Percentiles rank a stretch among this genome's conserved stretches.
Conservation (phyloP, 30 jellyfish, hydroid and myxozoan genomes). For the Nemopilema nomurai region DNA sequence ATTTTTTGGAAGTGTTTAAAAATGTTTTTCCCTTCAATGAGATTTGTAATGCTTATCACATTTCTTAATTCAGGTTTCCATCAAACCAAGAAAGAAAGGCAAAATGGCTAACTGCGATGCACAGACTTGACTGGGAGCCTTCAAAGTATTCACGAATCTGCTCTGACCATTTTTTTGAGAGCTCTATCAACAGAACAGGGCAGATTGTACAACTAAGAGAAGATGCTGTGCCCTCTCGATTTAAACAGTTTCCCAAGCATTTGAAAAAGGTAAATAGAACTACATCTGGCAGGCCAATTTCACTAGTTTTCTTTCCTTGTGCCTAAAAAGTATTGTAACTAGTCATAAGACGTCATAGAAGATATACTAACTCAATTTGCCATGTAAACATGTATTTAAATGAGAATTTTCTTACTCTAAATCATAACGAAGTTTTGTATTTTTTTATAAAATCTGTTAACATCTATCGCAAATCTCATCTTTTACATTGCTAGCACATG, state of each 20-base stretch:
- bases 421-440: too few relatives aligned
- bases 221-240: constrained; percentile 51
- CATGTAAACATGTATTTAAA: too few relatives aligned
- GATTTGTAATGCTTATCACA: too few relatives aligned
- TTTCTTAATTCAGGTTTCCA: too few relatives aligned
- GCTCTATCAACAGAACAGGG: constrained; percentile 12
- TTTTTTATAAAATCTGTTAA: too few relatives aligned
- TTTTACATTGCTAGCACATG: too few relatives aligned
- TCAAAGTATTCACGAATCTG: constrained; percentile 28
- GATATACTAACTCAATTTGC: background rate
- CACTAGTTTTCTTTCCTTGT: background rate
- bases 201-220: constrained; percentile 6
- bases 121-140: constrained; percentile 52
- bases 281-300: background rate
- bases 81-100: background rate
- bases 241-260: constrained; percentile 49
- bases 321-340: background rate
- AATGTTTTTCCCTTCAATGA: too few relatives aligned
- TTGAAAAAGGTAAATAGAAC: constrained; percentile 30
- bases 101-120: too few relatives aligned
- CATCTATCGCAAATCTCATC: too few relatives aligned
- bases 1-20: too few relatives aligned
- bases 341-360: background rate
- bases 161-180: constrained; percentile 45
- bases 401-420: too few relatives aligned